phyloP scores from a whole-genome alignment of 2,888 invertebrate species.

The Lydus trimaculatus region DNA sequence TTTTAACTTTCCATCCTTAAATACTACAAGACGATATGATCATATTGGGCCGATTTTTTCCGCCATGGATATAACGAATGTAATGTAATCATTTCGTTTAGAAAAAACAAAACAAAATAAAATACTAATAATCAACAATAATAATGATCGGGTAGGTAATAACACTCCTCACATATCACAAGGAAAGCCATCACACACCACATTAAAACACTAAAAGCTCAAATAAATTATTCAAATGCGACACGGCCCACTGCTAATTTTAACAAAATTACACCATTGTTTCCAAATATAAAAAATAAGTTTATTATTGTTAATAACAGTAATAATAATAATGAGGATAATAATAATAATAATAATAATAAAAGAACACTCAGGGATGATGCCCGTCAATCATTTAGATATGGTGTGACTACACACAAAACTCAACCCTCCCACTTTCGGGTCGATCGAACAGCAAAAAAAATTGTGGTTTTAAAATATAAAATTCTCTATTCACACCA shows the following conservation, averaged over 20 bases:
- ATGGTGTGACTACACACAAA: not conserved
- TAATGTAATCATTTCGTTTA: slow-evolving; percentile 35
- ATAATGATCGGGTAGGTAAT: not conserved
- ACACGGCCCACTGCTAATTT: slow-evolving; percentile 15
- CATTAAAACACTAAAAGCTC: slow-evolving; percentile 28
- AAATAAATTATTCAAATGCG: slow-evolving; percentile 17
- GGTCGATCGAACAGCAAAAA: not conserved
- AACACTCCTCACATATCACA: slow-evolving; percentile 17
- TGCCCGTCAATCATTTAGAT: not conserved
- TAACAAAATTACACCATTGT: slow-evolving; percentile 18
- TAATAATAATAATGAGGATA: no score
- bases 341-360: not conserved
- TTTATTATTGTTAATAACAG: not conserved
- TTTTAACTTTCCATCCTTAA: not conserved
- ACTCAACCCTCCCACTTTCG: slow-evolving; percentile 2
- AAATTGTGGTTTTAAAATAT: not conserved
- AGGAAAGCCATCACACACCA: slow-evolving; percentile 23
- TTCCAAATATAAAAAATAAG: not conserved
- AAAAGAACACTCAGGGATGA: not conserved
- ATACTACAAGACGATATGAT: slow-evolving; percentile 1
- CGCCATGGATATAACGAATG: slow-evolving; percentile 47
- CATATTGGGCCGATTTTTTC: slow-evolving; percentile 40
- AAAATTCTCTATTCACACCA: not conserved
- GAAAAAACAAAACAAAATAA: not conserved
- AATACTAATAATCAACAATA: slow-evolving; percentile 24